phyloP scores from a whole-genome alignment of 2,888 invertebrate species.

The Nymphalis urticae region DNA sequence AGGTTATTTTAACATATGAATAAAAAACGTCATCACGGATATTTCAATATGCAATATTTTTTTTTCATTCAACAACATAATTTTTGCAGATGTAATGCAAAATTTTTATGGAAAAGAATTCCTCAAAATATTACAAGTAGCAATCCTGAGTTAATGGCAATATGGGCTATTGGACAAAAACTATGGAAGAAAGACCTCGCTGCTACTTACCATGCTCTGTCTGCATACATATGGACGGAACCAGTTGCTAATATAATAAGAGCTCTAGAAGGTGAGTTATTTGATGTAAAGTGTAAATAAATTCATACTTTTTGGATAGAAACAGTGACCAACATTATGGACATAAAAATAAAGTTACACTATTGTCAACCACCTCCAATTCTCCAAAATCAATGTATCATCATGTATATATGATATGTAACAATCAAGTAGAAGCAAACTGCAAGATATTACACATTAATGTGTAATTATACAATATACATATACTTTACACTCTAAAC shows the following conservation, averaged over 20 bases:
- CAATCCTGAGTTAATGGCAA: conserved; percentile 86
- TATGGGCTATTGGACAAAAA: conserved; percentile 92
- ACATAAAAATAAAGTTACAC: too few species aligned
- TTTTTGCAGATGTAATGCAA: conserved; percentile 89
- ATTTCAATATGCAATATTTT: not conserved
- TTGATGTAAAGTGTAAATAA: not conserved
- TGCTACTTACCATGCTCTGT: conserved; percentile 88
- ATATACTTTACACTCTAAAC: too few species aligned
- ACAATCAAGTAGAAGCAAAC: too few species aligned
- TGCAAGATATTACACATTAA: too few species aligned
- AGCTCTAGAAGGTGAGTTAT: conserved; percentile 86
- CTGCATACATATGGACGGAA: conserved; percentile 89
- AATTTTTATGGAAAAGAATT: conserved; percentile 96
- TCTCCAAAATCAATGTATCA: too few species aligned
- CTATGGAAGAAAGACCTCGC: conserved; percentile 93
- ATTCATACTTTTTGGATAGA: too few species aligned
- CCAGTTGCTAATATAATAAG: conserved; percentile 89
- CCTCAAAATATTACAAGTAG: conserved; percentile 86
- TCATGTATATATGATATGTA: too few species aligned
- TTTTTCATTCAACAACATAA: not conserved
- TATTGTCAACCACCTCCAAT: too few species aligned
- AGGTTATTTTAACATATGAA: too few species aligned
- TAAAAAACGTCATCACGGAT: too few species aligned
- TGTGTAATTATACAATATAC: too few species aligned
- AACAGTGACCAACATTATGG: too few species aligned